Conservation (phyloP, 37 sponge, comb jelly and placozoan species). For the Tethya wilhelma region DNA sequence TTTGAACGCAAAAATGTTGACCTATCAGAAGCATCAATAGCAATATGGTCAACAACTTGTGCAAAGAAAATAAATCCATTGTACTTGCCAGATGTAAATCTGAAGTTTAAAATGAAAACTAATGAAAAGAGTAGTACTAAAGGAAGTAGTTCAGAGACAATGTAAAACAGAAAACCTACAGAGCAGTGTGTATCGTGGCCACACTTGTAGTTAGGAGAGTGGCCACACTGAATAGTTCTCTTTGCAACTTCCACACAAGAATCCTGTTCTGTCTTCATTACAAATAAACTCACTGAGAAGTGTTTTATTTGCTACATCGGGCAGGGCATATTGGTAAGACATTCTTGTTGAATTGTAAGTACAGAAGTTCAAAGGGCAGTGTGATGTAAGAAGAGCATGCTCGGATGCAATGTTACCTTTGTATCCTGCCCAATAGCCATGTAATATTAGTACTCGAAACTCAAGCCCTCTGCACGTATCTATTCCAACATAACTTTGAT, state of each 20-base stretch:
- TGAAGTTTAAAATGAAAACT: slow-evolving; percentile 20
- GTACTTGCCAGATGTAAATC: slow-evolving; percentile 24
- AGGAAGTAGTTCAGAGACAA: slow-evolving; percentile 47
- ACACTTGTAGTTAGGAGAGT: slow-evolving; percentile 19
- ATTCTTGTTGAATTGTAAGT: too few species aligned
- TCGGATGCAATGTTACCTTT: not conserved
- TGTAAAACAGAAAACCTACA: slow-evolving; percentile 15
- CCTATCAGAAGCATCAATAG: not conserved
- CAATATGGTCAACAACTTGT: not conserved
- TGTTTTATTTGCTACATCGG: too few species aligned
- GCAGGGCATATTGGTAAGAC: too few species aligned
- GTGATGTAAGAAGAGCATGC: not conserved
- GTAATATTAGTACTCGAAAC: not conserved
- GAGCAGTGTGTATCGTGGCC: not conserved
- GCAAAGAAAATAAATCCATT: slow-evolving; percentile 47
- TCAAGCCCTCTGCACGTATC: not conserved
- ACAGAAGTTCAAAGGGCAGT: slow-evolving; percentile 3
- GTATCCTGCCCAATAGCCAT: slow-evolving; percentile 4
- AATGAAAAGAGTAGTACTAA: slow-evolving; percentile 13
- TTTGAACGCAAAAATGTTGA: too few species aligned
- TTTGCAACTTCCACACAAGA: slow-evolving; percentile 34
- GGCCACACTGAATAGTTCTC: slow-evolving; percentile 4
- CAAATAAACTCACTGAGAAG: too few species aligned
- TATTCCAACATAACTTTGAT: not conserved
- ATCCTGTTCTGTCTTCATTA: not conserved